Evolutionary conservation across 2,797 vertebrate species (phyloP).

Genomic region (Rhodeus uyekii): DNA sequence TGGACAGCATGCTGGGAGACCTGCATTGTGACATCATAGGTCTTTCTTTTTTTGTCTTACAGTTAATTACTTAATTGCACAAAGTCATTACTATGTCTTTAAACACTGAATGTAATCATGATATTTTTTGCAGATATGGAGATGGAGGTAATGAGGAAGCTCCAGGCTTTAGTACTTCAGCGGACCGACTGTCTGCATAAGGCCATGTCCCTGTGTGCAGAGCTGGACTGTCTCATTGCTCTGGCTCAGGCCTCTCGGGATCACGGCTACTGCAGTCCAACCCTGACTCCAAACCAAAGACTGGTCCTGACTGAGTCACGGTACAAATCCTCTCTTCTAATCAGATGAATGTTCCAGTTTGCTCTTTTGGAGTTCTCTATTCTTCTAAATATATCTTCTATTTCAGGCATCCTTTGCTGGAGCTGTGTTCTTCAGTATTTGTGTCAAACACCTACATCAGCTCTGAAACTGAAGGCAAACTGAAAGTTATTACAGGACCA

Average conservation of each 20-base stretch:
- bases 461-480: conserved; percentile 76
- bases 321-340: conserved; percentile 58
- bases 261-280: conserved; percentile 86
- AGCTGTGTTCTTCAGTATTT: conserved; percentile 89
- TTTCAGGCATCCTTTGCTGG: conserved; percentile 90
- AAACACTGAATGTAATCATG: background rate
- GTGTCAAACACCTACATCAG: conserved; percentile 89
- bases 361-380: background rate
- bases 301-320: conserved; percentile 88
- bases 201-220: conserved; percentile 85
- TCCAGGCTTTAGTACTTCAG: conserved; percentile 86
- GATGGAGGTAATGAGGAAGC: conserved; percentile 88
- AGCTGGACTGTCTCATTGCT: conserved; percentile 92
- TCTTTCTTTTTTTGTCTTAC: conserved; percentile 47
- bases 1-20: conserved; percentile 91
- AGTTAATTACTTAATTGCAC: background rate
- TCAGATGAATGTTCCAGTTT: background rate
- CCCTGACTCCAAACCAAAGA: conserved; percentile 70
- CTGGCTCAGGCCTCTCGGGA: conserved; percentile 88
- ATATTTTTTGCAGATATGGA: conserved; percentile 80
- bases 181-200: conserved; percentile 81
- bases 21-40: conserved; percentile 93
- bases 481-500: conserved; percentile 94
- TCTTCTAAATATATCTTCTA: background rate
- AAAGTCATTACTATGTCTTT: background rate